Evolutionary conservation across 2,797 vertebrate species (phyloP), one percentile per base, ranked within the genome.

Genomic region (Platyrinchus mystaceus): DNA sequence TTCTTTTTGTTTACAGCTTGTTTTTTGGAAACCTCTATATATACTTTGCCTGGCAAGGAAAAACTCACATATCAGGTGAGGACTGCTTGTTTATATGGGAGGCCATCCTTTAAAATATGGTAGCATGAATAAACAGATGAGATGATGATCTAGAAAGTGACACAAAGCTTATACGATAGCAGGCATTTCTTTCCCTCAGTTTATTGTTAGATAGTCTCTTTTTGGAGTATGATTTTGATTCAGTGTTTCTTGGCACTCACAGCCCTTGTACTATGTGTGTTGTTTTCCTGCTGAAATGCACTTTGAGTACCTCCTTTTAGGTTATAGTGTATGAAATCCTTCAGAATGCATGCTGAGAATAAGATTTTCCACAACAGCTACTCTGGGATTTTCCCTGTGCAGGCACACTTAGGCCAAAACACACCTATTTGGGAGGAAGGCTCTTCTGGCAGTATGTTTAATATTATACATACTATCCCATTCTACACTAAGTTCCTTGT

Each of bases 11-110:
- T 97, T 94, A 39, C 98, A 99, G 99, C 97, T 98, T 99, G 80
- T 99, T 99, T 96, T 99, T 99, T 97, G 99, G 99, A 60, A 99
- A 99, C 86, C 98, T 99, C 10, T 99, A 99, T 81, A 99, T 99
- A 87, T 99, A 99, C 96, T 96, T 98, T 5, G 98, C 99, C 68
- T 99, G 99, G 99, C 99, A 98, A 70, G 99, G 99, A 60, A 99
- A 99, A 93, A 98, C 91, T 36, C 98, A 98, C 28, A 99, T 99
- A 96, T 98, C 98, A 96, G 99, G 99, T 99, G 88, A 15, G 98
- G 97, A 18, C 64, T 78, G 47, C 78, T 93, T 78, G 13, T 55
- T 53, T 94, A 5, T 92, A 2, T 71, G 56, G 23, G 17, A 69
- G 10, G 9, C 23, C 17, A 44, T 22, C 12, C 66, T 86, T 90